Evolutionary conservation across 2,797 vertebrate species (phyloP).

Genomic region (Lemur catta): DNA sequence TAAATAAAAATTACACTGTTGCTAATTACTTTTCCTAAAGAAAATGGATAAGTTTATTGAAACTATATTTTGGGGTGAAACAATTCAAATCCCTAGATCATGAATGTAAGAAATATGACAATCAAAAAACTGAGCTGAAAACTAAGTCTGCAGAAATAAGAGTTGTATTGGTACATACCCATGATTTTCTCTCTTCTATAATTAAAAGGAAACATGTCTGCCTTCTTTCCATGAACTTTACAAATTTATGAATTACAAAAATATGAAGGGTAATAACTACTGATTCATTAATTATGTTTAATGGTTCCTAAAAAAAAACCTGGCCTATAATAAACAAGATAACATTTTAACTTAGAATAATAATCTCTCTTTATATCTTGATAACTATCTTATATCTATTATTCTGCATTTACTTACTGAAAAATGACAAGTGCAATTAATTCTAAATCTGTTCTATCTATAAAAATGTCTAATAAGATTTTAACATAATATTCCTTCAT

Average conservation of each 20-base stretch:
- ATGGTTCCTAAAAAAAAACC: background rate
- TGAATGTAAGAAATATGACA: background rate
- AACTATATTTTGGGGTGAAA: conserved; percentile 14
- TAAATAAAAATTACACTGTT: background rate
- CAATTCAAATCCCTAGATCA: background rate
- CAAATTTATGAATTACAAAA: background rate
- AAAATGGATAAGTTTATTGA: background rate
- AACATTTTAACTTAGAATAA: background rate
- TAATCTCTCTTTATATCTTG: background rate
- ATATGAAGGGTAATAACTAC: background rate
- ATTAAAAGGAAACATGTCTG: background rate
- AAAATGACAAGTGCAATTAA: conserved; percentile 17
- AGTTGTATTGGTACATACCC: background rate
- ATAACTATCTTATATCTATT: background rate
- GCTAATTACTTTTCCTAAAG: background rate
- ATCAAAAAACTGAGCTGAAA: conserved; percentile 20
- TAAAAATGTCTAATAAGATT: conserved; percentile 39
- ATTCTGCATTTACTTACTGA: conserved; percentile 31
- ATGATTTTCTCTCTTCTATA: background rate
- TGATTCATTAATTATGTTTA: background rate
- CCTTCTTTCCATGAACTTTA: conserved; percentile 30
- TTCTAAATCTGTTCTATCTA: background rate
- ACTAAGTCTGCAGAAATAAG: conserved; percentile 13
- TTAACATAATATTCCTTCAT: conserved; percentile 45
- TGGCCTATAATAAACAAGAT: background rate